phyloP scores from a whole-genome alignment of 1,140 invertebrate genomes.

The Calosoma granatense region DNA sequence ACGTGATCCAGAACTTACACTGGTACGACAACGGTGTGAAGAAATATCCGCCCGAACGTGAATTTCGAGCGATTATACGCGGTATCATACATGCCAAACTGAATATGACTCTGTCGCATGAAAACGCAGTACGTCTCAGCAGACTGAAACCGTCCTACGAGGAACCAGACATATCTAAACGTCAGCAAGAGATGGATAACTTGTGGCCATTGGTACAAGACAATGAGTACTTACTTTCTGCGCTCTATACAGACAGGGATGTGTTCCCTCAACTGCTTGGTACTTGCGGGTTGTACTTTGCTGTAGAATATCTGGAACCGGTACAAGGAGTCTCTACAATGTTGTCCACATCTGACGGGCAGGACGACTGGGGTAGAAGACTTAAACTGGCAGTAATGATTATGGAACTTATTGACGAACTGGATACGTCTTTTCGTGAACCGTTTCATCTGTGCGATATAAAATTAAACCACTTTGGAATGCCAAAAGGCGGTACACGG shows the following conservation, averaged over 20 bases:
- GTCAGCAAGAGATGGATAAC: constrained; percentile 48
- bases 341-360: constrained; percentile 31
- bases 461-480: constrained; percentile 55
- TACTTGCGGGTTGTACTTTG: constrained; percentile 50
- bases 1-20: constrained; percentile 27
- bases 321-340: constrained; percentile 30
- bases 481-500: constrained; percentile 38
- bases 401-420: constrained; percentile 46
- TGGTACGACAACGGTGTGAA: constrained; percentile 39
- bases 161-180: constrained; percentile 31
- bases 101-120: constrained; percentile 38
- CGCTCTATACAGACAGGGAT: constrained; percentile 44
- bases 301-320: constrained; percentile 45
- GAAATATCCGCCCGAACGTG: constrained; percentile 41
- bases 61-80: constrained; percentile 41
- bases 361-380: constrained; percentile 38
- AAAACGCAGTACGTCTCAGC: constrained; percentile 37
- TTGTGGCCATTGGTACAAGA: constrained; percentile 52
- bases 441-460: constrained; percentile 55
- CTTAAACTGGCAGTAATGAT: constrained; percentile 47
- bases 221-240: constrained; percentile 53
- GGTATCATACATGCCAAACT: constrained; percentile 40
- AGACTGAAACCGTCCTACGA: constrained; percentile 34
- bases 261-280: constrained; percentile 55
- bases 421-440: constrained; percentile 45